Evolutionary conservation across 2,113 vertebrate species (phyloP).

Genomic region (Lycaon pictus): DNA sequence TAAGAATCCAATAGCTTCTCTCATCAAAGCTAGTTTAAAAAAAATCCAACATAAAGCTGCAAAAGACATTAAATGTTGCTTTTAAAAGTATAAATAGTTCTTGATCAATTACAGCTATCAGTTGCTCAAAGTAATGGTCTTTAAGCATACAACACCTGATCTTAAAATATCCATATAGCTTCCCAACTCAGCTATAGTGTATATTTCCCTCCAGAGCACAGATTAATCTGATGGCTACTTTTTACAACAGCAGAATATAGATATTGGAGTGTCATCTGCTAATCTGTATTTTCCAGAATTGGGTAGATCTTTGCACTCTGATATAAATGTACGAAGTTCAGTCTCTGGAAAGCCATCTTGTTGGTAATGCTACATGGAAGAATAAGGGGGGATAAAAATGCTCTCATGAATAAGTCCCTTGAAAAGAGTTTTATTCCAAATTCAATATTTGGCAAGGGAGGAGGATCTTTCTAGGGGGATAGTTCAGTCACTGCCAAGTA

Average conservation of each 20-base stretch:
- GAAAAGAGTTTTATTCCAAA: conserved; percentile 34
- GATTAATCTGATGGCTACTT: conserved; percentile 78
- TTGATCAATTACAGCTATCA: background rate
- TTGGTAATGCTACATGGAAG: conserved; percentile 91
- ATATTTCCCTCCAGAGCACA: background rate
- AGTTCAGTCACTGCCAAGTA: background rate
- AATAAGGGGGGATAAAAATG: background rate
- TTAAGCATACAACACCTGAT: background rate
- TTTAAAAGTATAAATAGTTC: conserved; percentile 48
- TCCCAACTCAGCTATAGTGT: background rate
- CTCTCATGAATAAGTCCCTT: background rate
- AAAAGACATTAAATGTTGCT: conserved; percentile 11
- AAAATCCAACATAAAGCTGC: conserved; percentile 9
- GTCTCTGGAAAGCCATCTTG: conserved; percentile 91
- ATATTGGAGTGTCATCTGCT: conserved; percentile 86
- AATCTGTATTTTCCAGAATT: conserved; percentile 91
- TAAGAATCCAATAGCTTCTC: background rate
- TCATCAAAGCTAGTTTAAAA: conserved; percentile 3
- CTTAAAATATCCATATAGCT: background rate
- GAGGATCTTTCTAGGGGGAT: background rate
- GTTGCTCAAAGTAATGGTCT: conserved; percentile 27
- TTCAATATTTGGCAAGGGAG: background rate
- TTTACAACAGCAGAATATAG: conserved; percentile 88
- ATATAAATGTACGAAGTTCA: conserved; percentile 92
- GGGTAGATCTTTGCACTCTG: conserved; percentile 92